Evolutionary conservation across 1,140 invertebrate species (phyloP).

Genomic region (Aphis gossypii): DNA sequence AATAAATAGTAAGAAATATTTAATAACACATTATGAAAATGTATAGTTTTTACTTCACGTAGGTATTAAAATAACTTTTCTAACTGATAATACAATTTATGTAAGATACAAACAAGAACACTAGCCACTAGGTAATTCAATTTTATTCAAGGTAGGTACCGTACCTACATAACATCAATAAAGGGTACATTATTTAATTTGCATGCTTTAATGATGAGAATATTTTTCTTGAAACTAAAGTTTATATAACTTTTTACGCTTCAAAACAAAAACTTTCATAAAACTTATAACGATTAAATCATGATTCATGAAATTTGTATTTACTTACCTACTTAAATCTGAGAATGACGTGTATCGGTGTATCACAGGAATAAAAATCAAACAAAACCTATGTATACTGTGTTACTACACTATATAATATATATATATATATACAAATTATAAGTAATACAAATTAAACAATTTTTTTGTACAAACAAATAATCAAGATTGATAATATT

Average conservation of each 20-base stretch:
- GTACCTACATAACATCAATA: background rate
- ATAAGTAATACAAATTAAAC: background rate
- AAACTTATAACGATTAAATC: background rate
- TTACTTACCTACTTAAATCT: background rate
- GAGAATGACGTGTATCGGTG: background rate
- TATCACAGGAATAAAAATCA: background rate
- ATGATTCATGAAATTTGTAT: background rate
- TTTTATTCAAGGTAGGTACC: background rate
- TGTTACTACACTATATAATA: background rate
- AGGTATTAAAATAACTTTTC: background rate
- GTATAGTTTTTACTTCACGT: background rate
- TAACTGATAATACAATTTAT: background rate
- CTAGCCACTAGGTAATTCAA: background rate
- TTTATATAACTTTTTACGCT: background rate
- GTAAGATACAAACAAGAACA: background rate
- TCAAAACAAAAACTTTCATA: background rate
- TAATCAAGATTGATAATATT: background rate
- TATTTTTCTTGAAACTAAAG: background rate
- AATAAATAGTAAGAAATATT: too few relatives aligned
- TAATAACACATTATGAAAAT: background rate
- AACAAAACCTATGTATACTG: background rate
- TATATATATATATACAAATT: background rate
- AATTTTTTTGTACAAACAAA: background rate
- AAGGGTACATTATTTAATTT: background rate
- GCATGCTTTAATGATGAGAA: background rate